Base-by-base conservation (phyloP, 2,888 invertebrate genomes). In the Pyrrhosoma nymphula region DNA sequence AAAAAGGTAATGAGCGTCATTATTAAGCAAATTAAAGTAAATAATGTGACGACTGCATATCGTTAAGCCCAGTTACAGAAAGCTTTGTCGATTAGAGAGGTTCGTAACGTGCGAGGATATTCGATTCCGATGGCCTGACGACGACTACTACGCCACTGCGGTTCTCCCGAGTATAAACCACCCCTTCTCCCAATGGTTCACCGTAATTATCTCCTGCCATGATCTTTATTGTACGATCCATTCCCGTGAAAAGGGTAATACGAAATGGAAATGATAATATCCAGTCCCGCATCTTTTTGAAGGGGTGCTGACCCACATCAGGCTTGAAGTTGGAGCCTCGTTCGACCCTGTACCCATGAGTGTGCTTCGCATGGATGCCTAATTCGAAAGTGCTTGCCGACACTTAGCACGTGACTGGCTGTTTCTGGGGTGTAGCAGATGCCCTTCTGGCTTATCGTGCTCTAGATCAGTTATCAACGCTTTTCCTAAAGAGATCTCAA, bases 211-310 rank as follows among this genome's bases (percentile, higher is more conserved):
- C 82, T 35, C 18, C 14, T 35, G 16, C 35, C 35, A 6, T 35
- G 30, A 82, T 82, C 82, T 82, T 35, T 82, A 75, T 75, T 75
- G n/a, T 75, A 82, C 30, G 82, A 82, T 82, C 35, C 82, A 35
- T 69, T 69, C 10, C 47, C 69, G 18, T 10, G 26, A 1, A 60
- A 60, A 12, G 69, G 35, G 35, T 18, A 82, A 35, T 82, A 8
- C n/a, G 82, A 35, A 82, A 16, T 82, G 82, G 26, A 16, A 69
- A 26, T 69, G 69, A 69, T 35, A 16, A 16, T 20, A 26, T 26
- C 20, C 26, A 35, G 30, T 35, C 82, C 82, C 30, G 16, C 30
- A 82, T 35, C 82, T 82, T 82, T 35, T 18, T 14, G 82, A 82
- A 14, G 12, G 35, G 82, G 30, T 35, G 16, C 35, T 35, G 82